Conservation (phyloP, 2,113 vertebrate species). For the Willisornis vidua region DNA sequence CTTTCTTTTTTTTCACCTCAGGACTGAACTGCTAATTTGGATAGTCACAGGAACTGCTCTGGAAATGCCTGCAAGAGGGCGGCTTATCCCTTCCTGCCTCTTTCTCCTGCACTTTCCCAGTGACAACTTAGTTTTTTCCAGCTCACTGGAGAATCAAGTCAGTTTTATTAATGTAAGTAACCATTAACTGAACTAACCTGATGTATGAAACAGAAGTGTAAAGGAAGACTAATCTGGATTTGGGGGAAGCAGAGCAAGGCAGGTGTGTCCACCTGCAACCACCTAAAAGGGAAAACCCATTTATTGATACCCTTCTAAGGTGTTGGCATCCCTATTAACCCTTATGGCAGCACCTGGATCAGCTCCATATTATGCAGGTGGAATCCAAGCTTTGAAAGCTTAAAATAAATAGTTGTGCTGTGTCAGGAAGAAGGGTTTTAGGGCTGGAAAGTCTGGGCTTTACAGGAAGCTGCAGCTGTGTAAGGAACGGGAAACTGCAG, state of each 20-base stretch:
- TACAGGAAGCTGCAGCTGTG: neutral
- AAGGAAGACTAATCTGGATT: neutral
- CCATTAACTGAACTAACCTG: neutral
- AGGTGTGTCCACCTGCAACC: neutral
- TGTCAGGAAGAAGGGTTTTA: neutral
- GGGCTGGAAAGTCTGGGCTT: neutral
- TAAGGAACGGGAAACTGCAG: neutral
- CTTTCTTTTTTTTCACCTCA: accelerated
- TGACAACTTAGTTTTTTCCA: neutral
- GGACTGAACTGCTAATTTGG: neutral
- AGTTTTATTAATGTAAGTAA: neutral
- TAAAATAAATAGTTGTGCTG: neutral
- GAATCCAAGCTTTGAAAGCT: neutral
- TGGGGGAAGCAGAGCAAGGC: neutral
- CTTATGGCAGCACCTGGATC: neutral
- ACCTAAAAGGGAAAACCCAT: neutral
- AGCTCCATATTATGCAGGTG: neutral
- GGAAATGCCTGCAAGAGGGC: neutral
- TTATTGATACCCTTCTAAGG: neutral
- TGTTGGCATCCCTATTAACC: neutral
- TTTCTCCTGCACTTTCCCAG: neutral
- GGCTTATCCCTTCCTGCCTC: neutral
- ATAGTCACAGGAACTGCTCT: neutral
- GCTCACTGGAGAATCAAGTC: neutral
- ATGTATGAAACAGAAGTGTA: neutral